These are phyloP conservation scores for Arremon brunneinucha DNA, from an alignment of 2,797 vertebrate species.

Conservation along the genomic window DNA sequence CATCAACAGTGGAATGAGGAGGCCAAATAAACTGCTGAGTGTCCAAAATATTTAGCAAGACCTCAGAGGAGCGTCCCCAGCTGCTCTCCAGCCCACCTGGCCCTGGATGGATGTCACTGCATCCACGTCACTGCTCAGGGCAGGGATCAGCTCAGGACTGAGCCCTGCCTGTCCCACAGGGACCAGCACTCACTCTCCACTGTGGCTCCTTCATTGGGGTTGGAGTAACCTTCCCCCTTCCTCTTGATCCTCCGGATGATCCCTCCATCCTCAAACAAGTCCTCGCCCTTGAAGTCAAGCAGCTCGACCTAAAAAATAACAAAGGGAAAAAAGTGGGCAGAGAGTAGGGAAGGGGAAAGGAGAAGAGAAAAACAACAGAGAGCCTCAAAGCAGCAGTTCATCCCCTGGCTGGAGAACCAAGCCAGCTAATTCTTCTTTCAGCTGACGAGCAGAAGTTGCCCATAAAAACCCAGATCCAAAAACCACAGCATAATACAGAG, in stretches of 20 bases:
- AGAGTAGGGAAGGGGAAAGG: not conserved
- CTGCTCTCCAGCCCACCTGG: not conserved
- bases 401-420: not conserved
- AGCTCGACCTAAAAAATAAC: constrained; percentile 77
- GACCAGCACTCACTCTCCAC: constrained; percentile 82
- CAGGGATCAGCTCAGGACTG: not conserved
- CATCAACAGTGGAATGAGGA: rapidly evolving
- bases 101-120: not conserved
- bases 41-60: not conserved
- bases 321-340: constrained; percentile 16
- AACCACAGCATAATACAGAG: constrained; percentile 6
- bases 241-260: constrained; percentile 90
- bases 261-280: constrained; percentile 88
- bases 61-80: not conserved
- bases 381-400: constrained; percentile 34
- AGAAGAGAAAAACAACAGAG: constrained; percentile 48
- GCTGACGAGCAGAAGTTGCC: constrained; percentile 33
- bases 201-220: constrained; percentile 89
- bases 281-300: constrained; percentile 90
- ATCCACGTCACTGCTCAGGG: not conserved
- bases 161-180: not conserved
- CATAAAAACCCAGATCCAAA: constrained; percentile 48
- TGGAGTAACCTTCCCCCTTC: constrained; percentile 90
- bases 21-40: not conserved
- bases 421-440: constrained; percentile 23